Base-by-base conservation (phyloP, 2,797 vertebrate species). In the Parotocinclus haroldoi region DNA sequence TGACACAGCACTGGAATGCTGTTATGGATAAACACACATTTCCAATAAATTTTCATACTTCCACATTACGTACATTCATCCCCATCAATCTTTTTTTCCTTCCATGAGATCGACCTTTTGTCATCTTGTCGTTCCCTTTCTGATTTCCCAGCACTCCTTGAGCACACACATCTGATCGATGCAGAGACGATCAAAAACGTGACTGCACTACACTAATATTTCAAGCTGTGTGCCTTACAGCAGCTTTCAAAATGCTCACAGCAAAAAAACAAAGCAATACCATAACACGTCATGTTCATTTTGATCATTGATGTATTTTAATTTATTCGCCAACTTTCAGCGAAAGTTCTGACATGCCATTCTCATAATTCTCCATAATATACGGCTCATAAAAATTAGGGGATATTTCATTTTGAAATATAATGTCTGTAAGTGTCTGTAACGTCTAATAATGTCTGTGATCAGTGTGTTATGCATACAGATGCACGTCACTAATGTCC, bases 21-120 rank as follows among this genome's bases (percentile, higher is more conserved):
- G 37, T 0, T 8, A 46, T 60, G 27, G 18, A 57, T 58, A 56
- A 16, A 66, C 36, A 27, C 19, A 42, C 69, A 59, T 57, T 51
- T 81, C 78, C 55, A 67, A 74, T 69, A 10, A 7, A 1, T 4
- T 4, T 44, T 60, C 79, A 78, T 68, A 67, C 63, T 19, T 44
- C 56, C 7, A 1, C 44, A 66, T 19, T 13, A 38, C 5, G 10
- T 68, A 84, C 88, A 82, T 87, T 81, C 79, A 71, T 68, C 73
- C 72, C 79, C 5, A 27, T 27, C 5, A 69, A 66, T 37, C 50
- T 10, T 56, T 55, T 36, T 48, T 58, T 40, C 42, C 19, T 64
- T 3, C 54, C 12, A 38, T 13, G 58, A 49, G 27, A 52, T 64
- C 27, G 17, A 46, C 42, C 14, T 38, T 55, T 66, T n/a, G 18